Conservation (phyloP, 2,113 vertebrate species). For the Elaphurus davidianus region DNA sequence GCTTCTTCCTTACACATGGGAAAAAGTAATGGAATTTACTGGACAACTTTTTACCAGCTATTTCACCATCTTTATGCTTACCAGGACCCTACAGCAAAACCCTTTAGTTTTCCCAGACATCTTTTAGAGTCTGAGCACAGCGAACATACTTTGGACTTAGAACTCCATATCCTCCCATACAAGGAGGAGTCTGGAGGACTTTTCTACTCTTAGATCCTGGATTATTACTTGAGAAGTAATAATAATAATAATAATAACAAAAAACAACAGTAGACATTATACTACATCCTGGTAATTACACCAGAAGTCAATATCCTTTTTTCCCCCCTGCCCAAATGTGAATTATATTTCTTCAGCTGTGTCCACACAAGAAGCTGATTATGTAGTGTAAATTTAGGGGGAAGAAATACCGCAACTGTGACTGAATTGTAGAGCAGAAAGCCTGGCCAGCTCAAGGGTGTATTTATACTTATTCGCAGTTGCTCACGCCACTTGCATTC, state of each 20-base stretch:
- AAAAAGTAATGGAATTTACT: slow-evolving; percentile 13
- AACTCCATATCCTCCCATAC: neutral
- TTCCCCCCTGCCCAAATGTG: neutral
- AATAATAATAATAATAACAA: neutral
- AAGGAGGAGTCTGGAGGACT: neutral
- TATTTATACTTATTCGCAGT: slow-evolving; percentile 15
- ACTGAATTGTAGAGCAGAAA: neutral
- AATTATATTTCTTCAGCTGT: slow-evolving; percentile 7
- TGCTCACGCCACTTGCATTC: neutral
- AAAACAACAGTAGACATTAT: neutral
- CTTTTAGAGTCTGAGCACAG: neutral
- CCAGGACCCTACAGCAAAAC: neutral
- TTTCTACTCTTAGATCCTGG: neutral
- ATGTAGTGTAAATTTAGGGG: neutral
- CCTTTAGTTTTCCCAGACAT: neutral
- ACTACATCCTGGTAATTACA: neutral
- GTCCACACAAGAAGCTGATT: neutral
- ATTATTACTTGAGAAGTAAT: neutral
- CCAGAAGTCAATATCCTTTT: neutral
- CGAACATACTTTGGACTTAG: neutral
- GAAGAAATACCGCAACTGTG: neutral
- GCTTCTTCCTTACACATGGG: neutral
- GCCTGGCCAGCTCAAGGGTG: neutral
- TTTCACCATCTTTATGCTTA: neutral
- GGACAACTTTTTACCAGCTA: slow-evolving; percentile 25